phyloP scores from a whole-genome alignment of 2,888 invertebrate genomes.

The Ischnus inquisitorius region DNA sequence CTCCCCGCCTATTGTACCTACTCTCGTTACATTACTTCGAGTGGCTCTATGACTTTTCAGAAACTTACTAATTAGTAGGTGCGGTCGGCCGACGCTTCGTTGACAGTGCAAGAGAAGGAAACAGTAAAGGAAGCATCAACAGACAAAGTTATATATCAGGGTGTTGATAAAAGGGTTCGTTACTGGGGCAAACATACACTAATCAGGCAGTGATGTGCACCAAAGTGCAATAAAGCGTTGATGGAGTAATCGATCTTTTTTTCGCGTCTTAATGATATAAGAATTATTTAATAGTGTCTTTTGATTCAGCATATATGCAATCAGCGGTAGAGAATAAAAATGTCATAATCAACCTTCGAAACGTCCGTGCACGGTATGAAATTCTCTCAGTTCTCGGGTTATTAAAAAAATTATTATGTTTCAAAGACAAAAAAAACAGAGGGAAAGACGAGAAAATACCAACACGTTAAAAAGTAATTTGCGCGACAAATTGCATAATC shows the following conservation, averaged over 20 bases:
- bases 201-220: neutral
- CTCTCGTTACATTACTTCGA: slow-evolving; percentile 54
- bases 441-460: neutral
- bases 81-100: slow-evolving; percentile 34
- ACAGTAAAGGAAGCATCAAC: neutral
- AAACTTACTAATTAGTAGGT: slow-evolving; percentile 58
- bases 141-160: neutral
- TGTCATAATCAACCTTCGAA: no score
- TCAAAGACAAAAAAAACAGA: neutral
- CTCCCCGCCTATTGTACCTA: slow-evolving; percentile 26
- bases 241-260: neutral
- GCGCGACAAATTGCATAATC: slow-evolving; percentile 9
- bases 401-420: neutral
- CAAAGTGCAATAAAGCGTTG: neutral
- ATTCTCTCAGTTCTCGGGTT: neutral
- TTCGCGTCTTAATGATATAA: no score
- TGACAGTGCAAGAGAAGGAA: neutral
- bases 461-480: slow-evolving; percentile 27
- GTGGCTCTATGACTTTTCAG: slow-evolving; percentile 49
- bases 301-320: no score
- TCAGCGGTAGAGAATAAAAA: no score
- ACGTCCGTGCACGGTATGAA: no score
- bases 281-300: no score
- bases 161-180: neutral
- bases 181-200: neutral